Conservation (phyloP, 2,888 invertebrate species). For the Eristalis tenax region DNA sequence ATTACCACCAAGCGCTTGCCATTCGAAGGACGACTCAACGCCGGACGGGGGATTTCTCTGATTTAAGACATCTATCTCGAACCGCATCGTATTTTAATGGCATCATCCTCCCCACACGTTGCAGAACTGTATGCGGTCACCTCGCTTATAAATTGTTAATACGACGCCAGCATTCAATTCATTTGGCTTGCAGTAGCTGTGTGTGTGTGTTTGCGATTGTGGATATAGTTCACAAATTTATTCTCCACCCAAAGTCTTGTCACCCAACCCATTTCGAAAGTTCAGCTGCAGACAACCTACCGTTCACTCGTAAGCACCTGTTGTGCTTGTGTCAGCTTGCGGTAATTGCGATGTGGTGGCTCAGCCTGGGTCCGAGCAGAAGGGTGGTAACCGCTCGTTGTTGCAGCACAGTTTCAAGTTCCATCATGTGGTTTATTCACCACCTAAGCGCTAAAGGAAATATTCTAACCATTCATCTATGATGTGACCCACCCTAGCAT, state of each 20-base stretch:
- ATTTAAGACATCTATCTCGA: neutral
- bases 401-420: neutral
- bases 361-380: neutral
- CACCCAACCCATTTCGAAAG: neutral
- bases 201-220: neutral
- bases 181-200: neutral
- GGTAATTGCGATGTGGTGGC: constrained; percentile 25
- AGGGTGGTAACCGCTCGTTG: neutral
- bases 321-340: constrained; percentile 3
- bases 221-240: neutral
- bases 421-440: neutral
- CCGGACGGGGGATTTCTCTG: neutral
- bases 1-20: neutral
- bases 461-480: neutral
- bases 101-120: constrained; percentile 1
- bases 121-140: constrained; percentile 21
- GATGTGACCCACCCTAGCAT: neutral
- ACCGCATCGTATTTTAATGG: constrained; percentile 2
- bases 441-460: neutral
- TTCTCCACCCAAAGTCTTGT: neutral
- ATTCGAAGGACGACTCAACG: neutral
- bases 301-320: constrained; percentile 9
- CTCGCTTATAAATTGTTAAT: constrained; percentile 25
- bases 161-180: constrained; percentile 15
- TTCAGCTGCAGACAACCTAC: neutral